Percentiles rank a stretch among this genome's conserved stretches.
Conservation (phyloP, 2,113 vertebrate species). For the Eudyptes chrysolophus region DNA sequence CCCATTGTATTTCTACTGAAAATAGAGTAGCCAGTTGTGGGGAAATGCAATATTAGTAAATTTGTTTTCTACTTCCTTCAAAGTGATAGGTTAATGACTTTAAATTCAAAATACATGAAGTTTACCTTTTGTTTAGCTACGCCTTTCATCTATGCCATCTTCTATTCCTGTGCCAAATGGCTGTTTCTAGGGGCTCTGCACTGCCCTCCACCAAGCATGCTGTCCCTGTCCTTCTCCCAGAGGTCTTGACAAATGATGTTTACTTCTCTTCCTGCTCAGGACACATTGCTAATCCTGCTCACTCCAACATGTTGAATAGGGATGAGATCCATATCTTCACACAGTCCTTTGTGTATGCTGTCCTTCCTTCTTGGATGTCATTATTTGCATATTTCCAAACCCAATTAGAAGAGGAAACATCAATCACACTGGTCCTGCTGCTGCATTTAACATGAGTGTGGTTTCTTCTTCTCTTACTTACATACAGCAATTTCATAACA, state of each 20-base stretch:
- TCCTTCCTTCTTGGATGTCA: not conserved
- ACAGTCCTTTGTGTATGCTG: not conserved
- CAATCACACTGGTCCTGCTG: not conserved
- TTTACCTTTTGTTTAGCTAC: not conserved
- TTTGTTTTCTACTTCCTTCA: not conserved
- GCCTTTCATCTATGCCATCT: fast-evolving
- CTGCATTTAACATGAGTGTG: not conserved
- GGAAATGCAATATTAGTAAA: not conserved
- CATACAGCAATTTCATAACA: not conserved
- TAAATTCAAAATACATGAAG: not conserved
- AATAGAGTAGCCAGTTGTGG: not conserved
- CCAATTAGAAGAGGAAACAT: not conserved
- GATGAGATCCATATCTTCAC: not conserved
- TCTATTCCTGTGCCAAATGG: not conserved
- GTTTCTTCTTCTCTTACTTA: not conserved
- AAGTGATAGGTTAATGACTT: not conserved
- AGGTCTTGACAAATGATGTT: not conserved
- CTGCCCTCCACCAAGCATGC: not conserved
- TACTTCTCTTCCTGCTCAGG: not conserved
- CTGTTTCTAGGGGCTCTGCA: not conserved
- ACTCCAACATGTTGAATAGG: not conserved
- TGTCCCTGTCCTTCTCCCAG: not conserved
- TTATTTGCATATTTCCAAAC: not conserved
- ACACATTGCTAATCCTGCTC: not conserved
- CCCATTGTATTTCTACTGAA: not conserved